Conservation (phyloP, 2,797 vertebrate genomes). For the Karalla daura region DNA sequence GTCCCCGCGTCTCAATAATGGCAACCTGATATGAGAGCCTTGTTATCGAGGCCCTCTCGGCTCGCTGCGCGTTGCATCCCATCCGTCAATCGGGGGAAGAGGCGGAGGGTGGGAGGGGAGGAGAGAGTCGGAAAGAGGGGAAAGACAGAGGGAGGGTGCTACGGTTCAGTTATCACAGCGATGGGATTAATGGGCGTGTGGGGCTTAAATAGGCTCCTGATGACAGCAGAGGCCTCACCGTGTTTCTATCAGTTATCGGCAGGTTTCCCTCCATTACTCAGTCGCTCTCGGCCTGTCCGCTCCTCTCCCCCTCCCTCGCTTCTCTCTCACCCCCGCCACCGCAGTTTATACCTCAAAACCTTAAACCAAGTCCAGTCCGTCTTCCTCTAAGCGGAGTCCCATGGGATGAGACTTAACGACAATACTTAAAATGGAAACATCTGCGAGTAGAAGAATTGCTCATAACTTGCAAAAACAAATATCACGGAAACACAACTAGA, state of each 20-base stretch:
- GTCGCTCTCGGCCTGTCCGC: conserved; percentile 32
- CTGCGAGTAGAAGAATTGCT: too few species aligned
- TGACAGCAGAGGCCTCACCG: conserved; percentile 59
- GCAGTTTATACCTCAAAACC: conserved; percentile 50
- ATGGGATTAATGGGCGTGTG: conserved; percentile 72
- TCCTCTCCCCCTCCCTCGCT: conserved; percentile 5
- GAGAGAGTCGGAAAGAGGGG: conserved; percentile 16
- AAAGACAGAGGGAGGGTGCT: conserved; percentile 23
- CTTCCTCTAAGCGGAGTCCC: too few species aligned
- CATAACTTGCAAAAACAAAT: too few species aligned
- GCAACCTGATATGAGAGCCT: conserved; percentile 82
- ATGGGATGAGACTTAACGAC: too few species aligned
- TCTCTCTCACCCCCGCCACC: conserved; percentile 32
- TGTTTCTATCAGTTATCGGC: conserved; percentile 71
- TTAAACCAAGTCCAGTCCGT: conserved; percentile 51
- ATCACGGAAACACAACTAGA: too few species aligned
- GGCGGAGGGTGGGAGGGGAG: conserved; percentile 34
- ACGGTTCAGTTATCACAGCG: conserved; percentile 60
- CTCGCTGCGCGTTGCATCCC: conserved; percentile 79
- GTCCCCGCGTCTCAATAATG: conserved; percentile 81
- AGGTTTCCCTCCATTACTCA: conserved; percentile 62
- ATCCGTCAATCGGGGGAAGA: conserved; percentile 81
- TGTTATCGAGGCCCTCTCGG: conserved; percentile 82
- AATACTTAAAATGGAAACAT: too few species aligned
- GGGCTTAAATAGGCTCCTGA: conserved; percentile 69